Evolutionary conservation across 1,140 invertebrate species (phyloP).

Genomic region (Zaprionus lachaisei): DNA sequence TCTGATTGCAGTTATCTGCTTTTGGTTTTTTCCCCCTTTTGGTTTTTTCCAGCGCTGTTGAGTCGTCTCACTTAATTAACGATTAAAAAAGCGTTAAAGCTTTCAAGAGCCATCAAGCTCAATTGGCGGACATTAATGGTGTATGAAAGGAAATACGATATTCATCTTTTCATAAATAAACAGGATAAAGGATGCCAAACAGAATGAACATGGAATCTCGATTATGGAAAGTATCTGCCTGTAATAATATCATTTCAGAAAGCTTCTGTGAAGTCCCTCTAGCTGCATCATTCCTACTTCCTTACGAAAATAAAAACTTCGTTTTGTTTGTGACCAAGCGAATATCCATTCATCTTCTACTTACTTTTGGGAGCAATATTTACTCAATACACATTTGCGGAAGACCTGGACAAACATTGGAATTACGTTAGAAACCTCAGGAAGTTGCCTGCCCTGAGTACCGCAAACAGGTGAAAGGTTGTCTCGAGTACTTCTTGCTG

Average conservation of each 20-base stretch:
- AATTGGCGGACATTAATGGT: constrained; percentile 1
- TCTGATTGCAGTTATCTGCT: constrained; percentile 1
- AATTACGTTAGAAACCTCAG: constrained; percentile 27
- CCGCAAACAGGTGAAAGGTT: constrained; percentile 21
- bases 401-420: constrained; percentile 10
- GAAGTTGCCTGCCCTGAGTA: neutral
- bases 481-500: neutral
- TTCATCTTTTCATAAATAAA: constrained; percentile 1
- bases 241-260: neutral
- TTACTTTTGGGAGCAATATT: constrained; percentile 25
- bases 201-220: neutral
- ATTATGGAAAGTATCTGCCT: neutral
- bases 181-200: neutral
- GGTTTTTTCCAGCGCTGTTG: neutral
- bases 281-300: neutral
- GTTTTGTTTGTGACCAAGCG: neutral
- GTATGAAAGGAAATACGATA: neutral
- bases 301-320: neutral
- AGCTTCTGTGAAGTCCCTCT: neutral
- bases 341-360: constrained; percentile 14
- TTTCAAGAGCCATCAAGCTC: neutral
- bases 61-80: constrained; percentile 13
- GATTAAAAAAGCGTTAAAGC: constrained; percentile 10
- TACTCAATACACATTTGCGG: constrained; percentile 11
- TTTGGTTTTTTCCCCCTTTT: neutral